A percentile compares a stretch with the other conserved stretches of the same genome.
Conservation (phyloP, 2,113 vertebrate species). For the Nerophis ophidion region DNA sequence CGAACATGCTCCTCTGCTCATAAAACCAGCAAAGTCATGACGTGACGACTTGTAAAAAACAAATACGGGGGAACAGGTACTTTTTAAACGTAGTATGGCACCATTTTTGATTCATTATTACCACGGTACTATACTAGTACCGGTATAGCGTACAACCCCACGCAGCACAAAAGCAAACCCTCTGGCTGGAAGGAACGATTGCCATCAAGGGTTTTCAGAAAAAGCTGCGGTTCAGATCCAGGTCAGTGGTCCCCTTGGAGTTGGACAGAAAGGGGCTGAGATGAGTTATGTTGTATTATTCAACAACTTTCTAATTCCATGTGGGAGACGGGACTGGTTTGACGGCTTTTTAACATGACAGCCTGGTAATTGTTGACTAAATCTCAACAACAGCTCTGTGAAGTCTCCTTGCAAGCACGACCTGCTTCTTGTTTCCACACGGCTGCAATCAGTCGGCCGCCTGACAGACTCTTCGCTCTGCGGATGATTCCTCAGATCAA, state of each 20-base stretch:
- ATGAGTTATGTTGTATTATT: conserved; percentile 41
- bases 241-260: conserved; percentile 20
- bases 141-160: no score
- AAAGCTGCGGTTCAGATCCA: conserved; percentile 9
- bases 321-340: conserved; percentile 37
- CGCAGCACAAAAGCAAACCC: background rate
- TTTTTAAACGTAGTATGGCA: no score
- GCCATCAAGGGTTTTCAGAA: conserved; percentile 1
- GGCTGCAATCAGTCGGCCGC: conserved; percentile 45
- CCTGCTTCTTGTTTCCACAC: conserved; percentile 22
- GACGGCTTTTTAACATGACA: conserved; percentile 50
- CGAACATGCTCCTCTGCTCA: no score
- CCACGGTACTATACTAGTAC: no score
- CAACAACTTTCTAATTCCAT: conserved; percentile 33
- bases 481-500: conserved; percentile 65
- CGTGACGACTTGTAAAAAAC: no score
- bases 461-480: conserved; percentile 52
- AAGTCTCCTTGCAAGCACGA: conserved; percentile 26
- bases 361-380: conserved; percentile 46
- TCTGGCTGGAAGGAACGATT: background rate
- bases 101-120: no score
- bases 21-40: no score
- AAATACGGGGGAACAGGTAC: no score
- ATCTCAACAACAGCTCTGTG: conserved; percentile 46
- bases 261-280: conserved; percentile 19